Percentiles rank a stretch among this genome's conserved stretches.
phyloP scores from a whole-genome alignment of 1,140 invertebrate genomes.

The Drosophila parabipectinata region DNA sequence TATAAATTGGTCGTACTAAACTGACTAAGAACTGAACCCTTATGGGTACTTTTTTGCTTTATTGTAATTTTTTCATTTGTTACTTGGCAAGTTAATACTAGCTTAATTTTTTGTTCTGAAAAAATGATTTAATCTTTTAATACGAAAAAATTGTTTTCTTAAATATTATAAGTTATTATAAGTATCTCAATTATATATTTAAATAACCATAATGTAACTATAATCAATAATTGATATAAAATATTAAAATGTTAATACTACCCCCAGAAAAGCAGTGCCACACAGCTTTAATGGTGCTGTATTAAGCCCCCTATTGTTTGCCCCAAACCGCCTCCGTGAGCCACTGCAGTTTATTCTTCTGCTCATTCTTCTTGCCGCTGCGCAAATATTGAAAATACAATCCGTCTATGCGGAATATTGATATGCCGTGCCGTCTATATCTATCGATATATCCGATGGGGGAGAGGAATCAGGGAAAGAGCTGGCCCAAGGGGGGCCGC shows the following conservation, averaged over 20 bases:
- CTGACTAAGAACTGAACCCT: too few species aligned
- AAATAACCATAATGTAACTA: too few species aligned
- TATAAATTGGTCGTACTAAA: too few species aligned
- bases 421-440: slow-evolving; percentile 68
- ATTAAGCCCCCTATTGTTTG: slow-evolving; percentile 1
- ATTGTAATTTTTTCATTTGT: too few species aligned
- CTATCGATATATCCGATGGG: slow-evolving; percentile 32
- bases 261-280: slow-evolving; percentile 2
- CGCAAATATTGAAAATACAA: slow-evolving; percentile 83
- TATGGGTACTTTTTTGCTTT: too few species aligned
- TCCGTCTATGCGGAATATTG: slow-evolving; percentile 80
- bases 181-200: too few species aligned
- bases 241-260: not conserved
- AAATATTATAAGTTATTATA: too few species aligned
- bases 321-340: slow-evolving; percentile 1
- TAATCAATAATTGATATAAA: too few species aligned
- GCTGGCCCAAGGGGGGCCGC: slow-evolving; percentile 2
- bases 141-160: too few species aligned
- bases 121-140: too few species aligned
- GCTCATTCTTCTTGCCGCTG: slow-evolving; percentile 59
- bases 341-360: slow-evolving; percentile 32
- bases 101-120: too few species aligned
- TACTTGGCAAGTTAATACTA: too few species aligned
- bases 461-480: not conserved
- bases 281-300: not conserved